Base-by-base conservation (phyloP, 2,797 vertebrate genomes). In the Perodicticus potto region DNA sequence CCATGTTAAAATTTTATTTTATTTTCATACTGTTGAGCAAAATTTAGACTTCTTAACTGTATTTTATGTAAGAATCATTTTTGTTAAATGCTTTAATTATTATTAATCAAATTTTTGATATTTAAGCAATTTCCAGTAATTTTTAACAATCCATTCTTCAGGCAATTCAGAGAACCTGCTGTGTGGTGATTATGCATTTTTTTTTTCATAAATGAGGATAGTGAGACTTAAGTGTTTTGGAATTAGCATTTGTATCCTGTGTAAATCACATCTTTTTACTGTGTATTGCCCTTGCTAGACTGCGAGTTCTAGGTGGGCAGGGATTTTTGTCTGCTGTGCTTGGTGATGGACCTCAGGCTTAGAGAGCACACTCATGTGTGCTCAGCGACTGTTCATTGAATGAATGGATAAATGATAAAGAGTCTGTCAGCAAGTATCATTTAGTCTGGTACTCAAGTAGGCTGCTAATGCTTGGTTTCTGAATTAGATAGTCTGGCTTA, bases 11-110 rank as follows among this genome's bases (percentile, higher is more conserved):
- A 25, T 94, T 78, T 78, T 34, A 74, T 82, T 93, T 89, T 59
- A 78, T 73, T 84, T 84, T 93, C 91, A 49, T 87, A n/a, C 61
- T 49, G 20, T 86, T 96, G 67, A 95, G 80, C 65, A 84, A 69
- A 94, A 87, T 85, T 86, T 87, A 85, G 93, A 92, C 49, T 94
- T 86, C 40, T 59, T 70, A 87, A 93, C 43, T 90, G 37, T 80
- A 70, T 81, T 77, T 96, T 91, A 89, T 96, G 96, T 95, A 96
- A 85, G 86, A 94, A 77, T 91, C 25, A 76, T 91, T 97, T 97
- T 95, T 95, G 40, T 84, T 95, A 96, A 94, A 86, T 95, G 63
- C 72, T 81, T 94, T 95, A 86, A 89, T 97, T 97, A 86, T 95
- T 96, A 95, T 80, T 93, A 96, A 93, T 89, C 34, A 95, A 45